Evolutionary conservation across 2,797 vertebrate species (phyloP).

Genomic region (Pempheris klunzingeri): DNA sequence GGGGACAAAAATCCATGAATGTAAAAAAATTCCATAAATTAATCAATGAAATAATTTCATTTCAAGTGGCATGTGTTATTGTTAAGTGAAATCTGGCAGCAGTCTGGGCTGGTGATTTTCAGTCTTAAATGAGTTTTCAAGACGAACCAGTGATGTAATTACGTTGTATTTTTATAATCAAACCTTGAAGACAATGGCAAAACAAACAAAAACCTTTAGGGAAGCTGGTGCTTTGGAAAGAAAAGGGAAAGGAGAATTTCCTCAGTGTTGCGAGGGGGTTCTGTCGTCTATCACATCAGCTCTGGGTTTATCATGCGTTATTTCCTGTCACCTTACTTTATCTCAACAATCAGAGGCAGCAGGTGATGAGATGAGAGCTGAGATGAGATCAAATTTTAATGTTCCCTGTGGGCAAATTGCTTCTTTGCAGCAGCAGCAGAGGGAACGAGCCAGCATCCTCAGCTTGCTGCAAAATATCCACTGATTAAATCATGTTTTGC

Average conservation of each 20-base stretch:
- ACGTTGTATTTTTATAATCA: background rate
- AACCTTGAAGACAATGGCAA: background rate
- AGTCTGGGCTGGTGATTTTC: background rate
- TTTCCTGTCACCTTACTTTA: constrained; percentile 40
- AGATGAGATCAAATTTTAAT: constrained; percentile 70
- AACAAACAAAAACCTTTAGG: background rate
- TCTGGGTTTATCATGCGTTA: constrained; percentile 18
- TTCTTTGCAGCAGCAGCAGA: constrained; percentile 38
- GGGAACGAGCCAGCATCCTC: constrained; percentile 16
- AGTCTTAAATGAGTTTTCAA: background rate
- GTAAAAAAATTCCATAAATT: background rate
- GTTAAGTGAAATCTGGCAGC: background rate
- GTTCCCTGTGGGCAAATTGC: constrained; percentile 57
- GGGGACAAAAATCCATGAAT: background rate
- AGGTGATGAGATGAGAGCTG: constrained; percentile 58
- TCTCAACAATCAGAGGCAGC: constrained; percentile 47
- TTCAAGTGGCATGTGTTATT: background rate
- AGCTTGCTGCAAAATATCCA: background rate
- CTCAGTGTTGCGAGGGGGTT: background rate
- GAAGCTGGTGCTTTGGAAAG: background rate
- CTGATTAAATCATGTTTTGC: constrained; percentile 5
- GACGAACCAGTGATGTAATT: background rate
- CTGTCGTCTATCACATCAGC: background rate
- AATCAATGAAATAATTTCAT: background rate
- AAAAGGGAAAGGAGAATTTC: background rate